Evolutionary conservation across 2,888 invertebrate genomes (phyloP), one percentile per base, ranked within the genome.

Genomic region (Magallana nippona): DNA sequence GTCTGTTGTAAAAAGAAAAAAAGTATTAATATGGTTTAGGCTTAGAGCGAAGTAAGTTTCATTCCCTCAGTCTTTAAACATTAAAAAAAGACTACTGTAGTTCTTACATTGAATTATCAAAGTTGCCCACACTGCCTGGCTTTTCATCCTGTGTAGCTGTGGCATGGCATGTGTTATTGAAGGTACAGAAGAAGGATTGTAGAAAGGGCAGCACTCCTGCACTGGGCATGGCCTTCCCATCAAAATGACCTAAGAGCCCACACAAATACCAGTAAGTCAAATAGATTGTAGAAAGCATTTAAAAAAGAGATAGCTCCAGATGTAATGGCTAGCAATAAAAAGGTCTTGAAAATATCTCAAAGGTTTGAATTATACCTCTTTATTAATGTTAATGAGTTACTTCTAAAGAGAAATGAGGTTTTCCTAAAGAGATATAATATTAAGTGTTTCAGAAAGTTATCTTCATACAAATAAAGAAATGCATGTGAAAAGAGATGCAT

Each of bases 181-280:
- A 95, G 85, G 96, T 96, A 93, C 97, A 97, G 78, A 97, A 95
- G 92, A 96, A 96, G 17, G 97, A 96, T 94, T 97, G 97, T 19
- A 97, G 94, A 93, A 97, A 97, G 10, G 96, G 96, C 86, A 97
- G 92, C 84, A 96, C 94, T 0, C 97, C 97, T 56, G 97, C 96
- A 81, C 97, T 96, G 27, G 97, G 97, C 94, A 97, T 95, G 17
- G 96, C 96, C 85, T 96, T 96, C n/a, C 96, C 96, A 57, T 96
- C 95, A 93, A 96, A 96, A 93, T 96, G 96, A 94, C 96, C 96
- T 96, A 94, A 3, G 57, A 79, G 10, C 71, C 22, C 27, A 27
- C 27, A 17, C 3, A 77, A 17, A 17, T 77, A 22, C 17, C 15
- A 77, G 15, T 5, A 22, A 77, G 17, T 77, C 10, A 77, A 22